Evolutionary conservation across 2,888 invertebrate genomes (phyloP), one percentile per base, ranked within the genome.

Genomic region (Drosophila diplacantha): DNA sequence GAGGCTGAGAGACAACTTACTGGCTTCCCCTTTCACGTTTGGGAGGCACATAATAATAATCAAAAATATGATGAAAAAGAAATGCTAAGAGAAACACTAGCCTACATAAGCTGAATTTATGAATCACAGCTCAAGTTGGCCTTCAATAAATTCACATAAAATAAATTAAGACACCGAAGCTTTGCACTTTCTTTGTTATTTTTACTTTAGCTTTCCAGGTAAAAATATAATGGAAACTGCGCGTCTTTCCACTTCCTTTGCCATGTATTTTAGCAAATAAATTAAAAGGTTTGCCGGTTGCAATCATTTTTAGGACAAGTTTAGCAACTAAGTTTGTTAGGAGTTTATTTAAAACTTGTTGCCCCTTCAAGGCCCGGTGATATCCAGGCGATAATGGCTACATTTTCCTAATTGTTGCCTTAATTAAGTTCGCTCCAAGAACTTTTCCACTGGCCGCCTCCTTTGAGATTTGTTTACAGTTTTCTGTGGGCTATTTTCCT

Each of bases 1-100:
- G 49, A 58, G 55, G 34, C 39, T 54, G 51, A 57, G 38, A 52
- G 46, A 55, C 76, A 73, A 68, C 71, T 46, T 31, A 31, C 44
- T 14, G 44, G 31, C 35, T 29, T 26, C 22, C 12, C 18, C n/a
- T 9, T 38, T 39, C 11, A n/a, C n/a, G n/a, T n/a, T n/a, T n/a
- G n/a, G n/a, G 37, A 54, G 38, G 49, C 29, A 68, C 49, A 67
- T 39, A 51, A 68, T 54, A 67, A 67, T 59, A 60, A 60, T 60
- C 59, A 57, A 57, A 65, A 66, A 57, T 57, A 66, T 44, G 29
- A 47, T 53, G 37, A 39, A 39, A 43, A 39, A 57, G 39, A 54
- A 43, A 22, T 5, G 29, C 9, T 8, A 22, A 44, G 22, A 31
- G 43, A 37, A 22, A 29, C 29, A 58, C 58, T 56, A 56, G 37